Evolutionary conservation across 2,113 vertebrate species (phyloP), one percentile per base, ranked within the genome.

Genomic region (Brachyistius frenatus): DNA sequence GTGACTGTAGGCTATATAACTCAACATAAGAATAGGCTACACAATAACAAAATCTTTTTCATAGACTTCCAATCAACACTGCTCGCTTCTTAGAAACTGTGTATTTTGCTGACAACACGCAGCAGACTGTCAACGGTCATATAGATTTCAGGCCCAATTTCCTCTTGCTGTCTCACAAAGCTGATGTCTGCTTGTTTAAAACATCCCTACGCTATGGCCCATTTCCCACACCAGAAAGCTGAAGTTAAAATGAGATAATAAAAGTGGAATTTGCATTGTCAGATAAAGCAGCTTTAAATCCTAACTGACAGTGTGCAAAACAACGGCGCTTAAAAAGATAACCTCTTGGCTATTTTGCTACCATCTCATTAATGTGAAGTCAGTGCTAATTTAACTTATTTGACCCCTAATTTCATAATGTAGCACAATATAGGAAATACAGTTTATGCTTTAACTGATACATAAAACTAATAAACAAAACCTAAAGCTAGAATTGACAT

Each of bases 111-210:
- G 76, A 65, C 76, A 57, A 68, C 70, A 66, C 7, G 58, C 54
- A 65, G 66, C 54, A 78, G 63, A 65, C 68, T 78, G 76, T 78
- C 85, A 77, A 56, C 50, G 23, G 23, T 67, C 70, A 56, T 44
- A 71, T 4, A 15, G 32, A 73, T 49, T 81, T 79, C 37, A 73
- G 50, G 8, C 61, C 65, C 60, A 69, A 50, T 78, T 86, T 83
- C 72, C 76, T 80, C 37, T 77, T 49, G 63, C 61, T 53, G 66
- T 78, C 61, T 79, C 71, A 33, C 65, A 72, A 71, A 81, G 71
- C 74, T 76, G 73, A 87, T 75, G 72, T 53, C 69, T 73, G 81
- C 57, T 63, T 67, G 62, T 85, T 84, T 66, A n/a, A 50, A 81
- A 78, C 55, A 65, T 73, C 69, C 57, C 36, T 39, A 41, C 76